Evolutionary conservation across 2,888 invertebrate genomes (phyloP).

Genomic region (Eilema sororculum): DNA sequence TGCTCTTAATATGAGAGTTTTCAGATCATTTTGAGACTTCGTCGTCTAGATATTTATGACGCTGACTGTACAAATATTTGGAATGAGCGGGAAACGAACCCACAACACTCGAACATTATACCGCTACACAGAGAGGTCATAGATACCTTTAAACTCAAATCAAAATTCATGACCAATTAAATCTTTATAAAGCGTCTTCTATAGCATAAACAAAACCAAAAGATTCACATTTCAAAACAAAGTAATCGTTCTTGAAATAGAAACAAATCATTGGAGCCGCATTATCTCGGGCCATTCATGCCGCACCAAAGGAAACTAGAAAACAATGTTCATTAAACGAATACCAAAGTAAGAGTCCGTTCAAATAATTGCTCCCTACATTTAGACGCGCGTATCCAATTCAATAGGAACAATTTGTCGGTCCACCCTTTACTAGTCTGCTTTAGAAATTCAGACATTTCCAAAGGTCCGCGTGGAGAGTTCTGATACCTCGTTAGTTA

Average conservation of each 20-base stretch:
- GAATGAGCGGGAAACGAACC: neutral
- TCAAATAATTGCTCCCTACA: conserved; percentile 72
- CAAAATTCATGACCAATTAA: neutral
- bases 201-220: conserved; percentile 18
- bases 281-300: conserved; percentile 74
- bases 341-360: conserved; percentile 77
- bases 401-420: conserved; percentile 84
- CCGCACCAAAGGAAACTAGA: conserved; percentile 62
- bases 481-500: conserved; percentile 84
- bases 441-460: conserved; percentile 75
- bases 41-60: too few relatives aligned
- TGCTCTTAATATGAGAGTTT: too few relatives aligned
- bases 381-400: conserved; percentile 69
- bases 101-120: neutral
- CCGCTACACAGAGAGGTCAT: neutral
- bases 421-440: conserved; percentile 72
- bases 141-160: neutral
- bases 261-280: conserved; percentile 70
- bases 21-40: too few relatives aligned
- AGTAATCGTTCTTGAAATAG: conserved; percentile 55
- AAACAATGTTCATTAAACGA: conserved; percentile 85
- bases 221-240: conserved; percentile 34
- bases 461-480: conserved; percentile 75
- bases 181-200: neutral
- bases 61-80: too few relatives aligned